Evolutionary conservation across 2,888 invertebrate species (phyloP), one percentile per base, ranked within the genome.

Genomic region (Lydus trimaculatus): DNA sequence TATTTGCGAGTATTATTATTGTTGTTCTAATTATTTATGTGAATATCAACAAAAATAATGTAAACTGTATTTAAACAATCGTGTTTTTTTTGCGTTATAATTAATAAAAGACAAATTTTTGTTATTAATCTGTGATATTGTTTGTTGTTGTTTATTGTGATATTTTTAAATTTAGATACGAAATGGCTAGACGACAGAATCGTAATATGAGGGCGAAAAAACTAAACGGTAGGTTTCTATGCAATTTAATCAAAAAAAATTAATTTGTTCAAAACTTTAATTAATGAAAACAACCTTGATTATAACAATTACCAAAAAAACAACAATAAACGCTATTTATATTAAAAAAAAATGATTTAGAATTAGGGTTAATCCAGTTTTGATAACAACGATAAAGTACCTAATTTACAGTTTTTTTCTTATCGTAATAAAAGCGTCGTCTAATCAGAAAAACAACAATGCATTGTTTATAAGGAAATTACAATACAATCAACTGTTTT

Each of bases 161-260:
- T 63, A 63, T 48, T 62, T 3, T 3, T 28, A 28, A 28, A 3
- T 28, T 28, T 28, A 28, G 3, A 43, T 20, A 25, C 23, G 31
- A 52, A 75, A 80, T 79, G 80, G 73, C 80, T 62, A 78, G 75
- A 65, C 78, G 77, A 75, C 81, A 76, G 71, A 79, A 78, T 66
- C 78, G 80, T 61, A 79, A 79, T 69, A 81, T 78, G 76, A 72
- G 81, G 70, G 77, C 79, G 71, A 82, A 79, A 76, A 81, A 82
- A 72, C 79, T 79, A 64, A 81, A 82, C 67, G 82, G 82, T 82
- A 80, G 66, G 80, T 75, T 63, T 67, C 67, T 63, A 67, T 36
- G 15, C n/a, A 43, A 43, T 33, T 33, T 11, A 33, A 33, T 31
- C 15, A 17, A 43, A 17, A 17, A 17, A 7, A 20, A 20, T 48